phyloP scores from a whole-genome alignment of 2,113 vertebrate genomes.

The Copsychus sechellarum region DNA sequence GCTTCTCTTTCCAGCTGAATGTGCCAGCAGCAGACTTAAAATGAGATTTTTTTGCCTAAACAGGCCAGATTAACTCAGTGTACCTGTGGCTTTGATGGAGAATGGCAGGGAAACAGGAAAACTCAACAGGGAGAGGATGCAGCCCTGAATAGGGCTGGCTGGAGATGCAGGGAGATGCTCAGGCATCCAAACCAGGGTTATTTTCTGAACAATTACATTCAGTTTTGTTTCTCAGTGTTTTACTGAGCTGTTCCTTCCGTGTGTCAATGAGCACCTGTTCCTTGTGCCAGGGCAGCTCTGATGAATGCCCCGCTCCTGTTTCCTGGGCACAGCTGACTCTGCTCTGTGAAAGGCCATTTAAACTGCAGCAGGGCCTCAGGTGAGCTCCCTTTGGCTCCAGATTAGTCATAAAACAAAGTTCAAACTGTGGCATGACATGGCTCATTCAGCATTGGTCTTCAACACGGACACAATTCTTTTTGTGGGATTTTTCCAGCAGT shows the following conservation, averaged over 20 bases:
- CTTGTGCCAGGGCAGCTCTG: neutral
- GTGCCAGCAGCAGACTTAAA: neutral
- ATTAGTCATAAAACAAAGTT: neutral
- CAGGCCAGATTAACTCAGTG: accelerated
- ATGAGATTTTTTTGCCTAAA: neutral
- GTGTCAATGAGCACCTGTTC: neutral
- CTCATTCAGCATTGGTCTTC: neutral
- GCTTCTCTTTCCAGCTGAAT: neutral
- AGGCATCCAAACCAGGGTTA: neutral
- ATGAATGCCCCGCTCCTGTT: neutral
- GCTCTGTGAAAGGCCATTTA: neutral
- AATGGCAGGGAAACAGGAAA: neutral
- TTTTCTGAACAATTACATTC: neutral
- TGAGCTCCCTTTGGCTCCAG: conserved; percentile 3
- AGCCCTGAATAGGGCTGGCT: neutral
- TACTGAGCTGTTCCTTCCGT: neutral
- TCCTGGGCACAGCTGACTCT: neutral
- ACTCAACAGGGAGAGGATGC: accelerated
- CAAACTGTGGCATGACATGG: neutral
- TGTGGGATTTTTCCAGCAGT: neutral
- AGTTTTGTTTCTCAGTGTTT: neutral
- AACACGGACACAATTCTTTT: accelerated
- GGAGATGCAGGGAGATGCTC: neutral
- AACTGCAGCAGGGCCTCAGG: neutral
- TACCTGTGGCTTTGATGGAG: neutral